Conservation (phyloP, 2,797 vertebrate genomes). For the Phrynocephalus guinanensis region DNA sequence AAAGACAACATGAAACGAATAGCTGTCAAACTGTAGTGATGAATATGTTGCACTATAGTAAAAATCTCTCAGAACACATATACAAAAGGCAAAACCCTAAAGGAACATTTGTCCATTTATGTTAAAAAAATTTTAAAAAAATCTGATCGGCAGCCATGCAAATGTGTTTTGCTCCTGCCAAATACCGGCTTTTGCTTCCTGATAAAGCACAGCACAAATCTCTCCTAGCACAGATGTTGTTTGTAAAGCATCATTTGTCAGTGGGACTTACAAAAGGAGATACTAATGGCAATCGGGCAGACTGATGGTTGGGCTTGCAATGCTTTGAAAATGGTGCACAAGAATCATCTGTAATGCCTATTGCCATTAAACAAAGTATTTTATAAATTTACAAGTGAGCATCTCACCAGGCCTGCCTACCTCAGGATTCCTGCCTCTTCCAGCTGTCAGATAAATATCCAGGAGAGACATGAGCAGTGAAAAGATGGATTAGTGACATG, state of each 20-base stretch:
- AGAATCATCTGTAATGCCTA: constrained; percentile 17
- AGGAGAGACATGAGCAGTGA: neutral
- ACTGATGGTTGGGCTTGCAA: neutral
- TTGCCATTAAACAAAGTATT: constrained; percentile 12
- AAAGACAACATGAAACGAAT: constrained; percentile 12
- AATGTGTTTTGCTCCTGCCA: constrained; percentile 11
- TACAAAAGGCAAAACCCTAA: constrained; percentile 19
- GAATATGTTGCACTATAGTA: neutral
- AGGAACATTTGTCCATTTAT: constrained; percentile 32
- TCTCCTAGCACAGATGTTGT: constrained; percentile 20
- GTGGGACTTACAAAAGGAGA: constrained; percentile 4
- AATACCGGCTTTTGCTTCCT: constrained; percentile 17
- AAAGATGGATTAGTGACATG: neutral
- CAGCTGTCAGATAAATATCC: neutral
- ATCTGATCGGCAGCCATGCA: constrained; percentile 24
- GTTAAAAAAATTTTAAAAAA: neutral
- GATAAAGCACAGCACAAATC: constrained; percentile 15
- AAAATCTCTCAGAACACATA: neutral
- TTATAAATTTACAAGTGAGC: neutral
- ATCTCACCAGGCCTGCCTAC: neutral
- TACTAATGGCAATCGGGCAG: constrained; percentile 12
- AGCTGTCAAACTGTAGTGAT: constrained; percentile 19
- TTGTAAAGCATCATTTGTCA: constrained; percentile 41
- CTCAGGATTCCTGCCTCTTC: neutral
- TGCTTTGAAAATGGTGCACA: neutral